phyloP scores from a whole-genome alignment of 2,888 invertebrate genomes.

The Oscheius myriophilus region DNA sequence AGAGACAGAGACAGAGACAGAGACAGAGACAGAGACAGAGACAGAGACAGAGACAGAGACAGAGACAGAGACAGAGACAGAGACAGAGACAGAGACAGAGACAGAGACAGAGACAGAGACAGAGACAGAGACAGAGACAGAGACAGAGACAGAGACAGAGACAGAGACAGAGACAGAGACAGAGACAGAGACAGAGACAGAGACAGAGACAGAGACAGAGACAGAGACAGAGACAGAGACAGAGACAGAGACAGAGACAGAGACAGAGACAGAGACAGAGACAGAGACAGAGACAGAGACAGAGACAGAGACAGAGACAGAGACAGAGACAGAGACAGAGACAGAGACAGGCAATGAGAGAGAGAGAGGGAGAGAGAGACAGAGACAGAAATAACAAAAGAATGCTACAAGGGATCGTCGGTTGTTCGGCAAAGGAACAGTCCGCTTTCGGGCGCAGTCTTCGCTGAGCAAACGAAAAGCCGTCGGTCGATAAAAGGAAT shows the following conservation, averaged over 20 bases:
- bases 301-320: neutral
- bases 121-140: neutral
- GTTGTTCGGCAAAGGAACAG: too few relatives aligned
- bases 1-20: neutral
- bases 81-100: neutral
- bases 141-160: neutral
- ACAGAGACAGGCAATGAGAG: too few relatives aligned
- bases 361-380: slow-evolving; percentile 1
- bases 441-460: slow-evolving; percentile 14
- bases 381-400: slow-evolving; percentile 4
- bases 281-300: neutral
- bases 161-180: too few relatives aligned
- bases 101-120: slow-evolving; percentile 1
- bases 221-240: neutral
- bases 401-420: neutral
- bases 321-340: neutral
- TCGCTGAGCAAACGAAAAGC: slow-evolving; percentile 25
- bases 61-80: slow-evolving; percentile 1
- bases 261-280: too few relatives aligned
- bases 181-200: too few relatives aligned
- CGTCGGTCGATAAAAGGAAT: slow-evolving; percentile 25
- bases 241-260: too few relatives aligned
- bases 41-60: neutral
- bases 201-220: neutral
- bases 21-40: neutral